Base-by-base conservation (phyloP, 2,797 vertebrate genomes). In the Cyprinella venusta region DNA sequence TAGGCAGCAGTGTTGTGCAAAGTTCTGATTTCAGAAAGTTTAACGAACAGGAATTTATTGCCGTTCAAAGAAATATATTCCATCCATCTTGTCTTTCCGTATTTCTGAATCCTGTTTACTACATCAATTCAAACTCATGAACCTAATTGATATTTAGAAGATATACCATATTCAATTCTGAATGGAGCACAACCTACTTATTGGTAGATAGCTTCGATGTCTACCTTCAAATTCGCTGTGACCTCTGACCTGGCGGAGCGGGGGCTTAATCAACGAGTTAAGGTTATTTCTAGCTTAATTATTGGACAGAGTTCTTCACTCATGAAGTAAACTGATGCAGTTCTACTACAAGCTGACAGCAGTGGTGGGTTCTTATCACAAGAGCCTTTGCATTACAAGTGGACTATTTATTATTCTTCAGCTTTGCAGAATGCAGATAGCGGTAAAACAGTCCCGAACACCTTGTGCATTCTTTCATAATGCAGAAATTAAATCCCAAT, bases 301-400 rank as follows among this genome's bases (percentile, higher is more conserved):
- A 89, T 85, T 86, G 36, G 76, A n/a, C 24, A 87, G 89, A 61
- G 59, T 61, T 89, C 87, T 88, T 84, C 86, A 83, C 77, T 87
- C n/a, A 19, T 36, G 87, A 90, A 91, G 85, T 87, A 89, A 88
- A 91, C 86, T 63, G 86, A 86, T 90, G 86, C 88, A 87, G 85
- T 91, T 90, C 78, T 84, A 85, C 86, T 86, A 86, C 87, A 89
- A 89, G 85, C 82, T 86, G 61, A 85, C 84, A 91, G 85, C 85
- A 88, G 4, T 69, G 85, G 75, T 71, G 83, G 70, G 59, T 54
- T 48, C 78, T 70, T 26, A 86, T 84, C 76, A 81, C 81, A 85
- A 90, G 88, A 74, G 86, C 70, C 85, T 86, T 85, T 86, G 82
- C 79, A 78, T 90, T 85, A 90, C 83, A 90, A 90, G 87, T 87